Conservation (phyloP, 2,113 vertebrate species). For the Oncorhynchus kisutch region DNA sequence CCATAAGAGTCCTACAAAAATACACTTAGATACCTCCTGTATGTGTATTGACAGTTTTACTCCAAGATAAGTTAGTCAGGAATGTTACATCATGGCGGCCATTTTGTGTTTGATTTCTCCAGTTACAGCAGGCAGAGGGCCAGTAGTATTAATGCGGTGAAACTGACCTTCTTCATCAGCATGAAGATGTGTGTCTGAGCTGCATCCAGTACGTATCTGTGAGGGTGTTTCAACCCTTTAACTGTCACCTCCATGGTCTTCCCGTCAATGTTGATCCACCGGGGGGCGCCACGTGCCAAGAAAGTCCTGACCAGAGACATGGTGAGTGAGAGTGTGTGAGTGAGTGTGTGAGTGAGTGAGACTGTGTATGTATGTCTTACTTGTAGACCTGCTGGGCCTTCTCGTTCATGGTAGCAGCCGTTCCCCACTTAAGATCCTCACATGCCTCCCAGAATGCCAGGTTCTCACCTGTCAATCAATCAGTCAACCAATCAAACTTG, state of each 20-base stretch:
- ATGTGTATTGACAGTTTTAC: background rate
- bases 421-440: slow-evolving; percentile 94
- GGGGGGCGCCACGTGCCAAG: slow-evolving; percentile 88
- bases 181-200: slow-evolving; percentile 99
- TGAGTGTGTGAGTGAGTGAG: no score
- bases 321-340: no score
- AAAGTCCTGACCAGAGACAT: slow-evolving; percentile 78
- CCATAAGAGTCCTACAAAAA: slow-evolving; percentile 87
- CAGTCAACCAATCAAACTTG: no score
- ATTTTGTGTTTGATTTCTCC: no score
- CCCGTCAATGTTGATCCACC: slow-evolving; percentile 98
- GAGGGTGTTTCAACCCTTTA: slow-evolving; percentile 88
- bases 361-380: slow-evolving; percentile 60
- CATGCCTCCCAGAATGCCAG: slow-evolving; percentile 97
- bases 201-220: slow-evolving; percentile 93
- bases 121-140: no score
- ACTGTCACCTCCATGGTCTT: slow-evolving; percentile 96
- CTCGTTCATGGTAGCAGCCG: slow-evolving; percentile 85
- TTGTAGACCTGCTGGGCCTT: slow-evolving; percentile 98
- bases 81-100: no score
- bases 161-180: slow-evolving; percentile 97
- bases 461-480: slow-evolving; percentile 82
- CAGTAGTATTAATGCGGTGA: background rate
- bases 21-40: background rate
- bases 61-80: background rate